These are phyloP conservation scores for Delichon dasypus DNA, from an alignment of 2,797 vertebrate species.

Conservation along the genomic window DNA sequence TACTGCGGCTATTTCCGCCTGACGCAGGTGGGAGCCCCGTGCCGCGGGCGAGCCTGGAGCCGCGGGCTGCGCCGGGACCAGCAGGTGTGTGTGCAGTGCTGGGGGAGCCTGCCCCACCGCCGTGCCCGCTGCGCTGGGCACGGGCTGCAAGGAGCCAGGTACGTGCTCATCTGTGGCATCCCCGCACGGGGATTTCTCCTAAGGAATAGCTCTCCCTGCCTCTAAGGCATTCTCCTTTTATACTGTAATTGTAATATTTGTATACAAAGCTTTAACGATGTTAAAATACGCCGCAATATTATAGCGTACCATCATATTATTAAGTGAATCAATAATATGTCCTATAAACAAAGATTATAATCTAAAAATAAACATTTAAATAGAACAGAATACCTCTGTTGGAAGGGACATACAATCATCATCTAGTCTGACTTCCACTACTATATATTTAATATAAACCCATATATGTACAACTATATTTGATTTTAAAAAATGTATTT, in stretches of 20 bases:
- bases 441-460: neutral
- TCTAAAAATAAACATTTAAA: neutral
- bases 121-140: slow-evolving; percentile 78
- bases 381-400: neutral
- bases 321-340: neutral
- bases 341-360: neutral
- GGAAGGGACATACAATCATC: neutral
- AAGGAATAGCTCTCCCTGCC: neutral
- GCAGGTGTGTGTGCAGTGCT: slow-evolving; percentile 81
- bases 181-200: neutral
- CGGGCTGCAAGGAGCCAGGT: slow-evolving; percentile 80
- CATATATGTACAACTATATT: neutral
- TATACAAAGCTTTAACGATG: neutral
- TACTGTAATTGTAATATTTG: neutral
- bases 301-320: neutral
- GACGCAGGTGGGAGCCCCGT: slow-evolving; percentile 77
- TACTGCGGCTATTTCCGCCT: slow-evolving; percentile 84
- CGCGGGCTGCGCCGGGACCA: slow-evolving; percentile 76
- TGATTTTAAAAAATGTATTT: rapidly evolving
- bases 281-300: neutral
- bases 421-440: neutral
- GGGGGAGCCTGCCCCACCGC: slow-evolving; percentile 72
- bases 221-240: neutral
- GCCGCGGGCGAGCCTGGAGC: slow-evolving; percentile 80
- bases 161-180: neutral